A percentile compares a stretch with the other conserved stretches of the same genome.
Conservation (phyloP, 2,888 invertebrate genomes). For the Tipula helvola region DNA sequence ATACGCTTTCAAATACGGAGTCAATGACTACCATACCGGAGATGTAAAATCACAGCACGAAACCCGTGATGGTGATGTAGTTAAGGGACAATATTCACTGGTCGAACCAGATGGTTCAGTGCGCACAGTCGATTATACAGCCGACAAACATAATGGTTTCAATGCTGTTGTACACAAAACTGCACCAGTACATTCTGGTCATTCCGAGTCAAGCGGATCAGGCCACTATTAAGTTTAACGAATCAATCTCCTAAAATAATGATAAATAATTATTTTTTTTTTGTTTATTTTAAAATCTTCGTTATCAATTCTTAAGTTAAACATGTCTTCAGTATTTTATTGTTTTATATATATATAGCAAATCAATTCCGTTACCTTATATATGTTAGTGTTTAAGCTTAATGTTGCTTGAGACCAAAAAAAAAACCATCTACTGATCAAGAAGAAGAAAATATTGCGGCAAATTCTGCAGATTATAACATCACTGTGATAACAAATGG, state of each 20-base stretch:
- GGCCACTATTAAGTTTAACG: constrained; percentile 5
- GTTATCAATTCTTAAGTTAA: neutral
- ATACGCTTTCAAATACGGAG: constrained; percentile 43
- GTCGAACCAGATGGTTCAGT: constrained; percentile 65
- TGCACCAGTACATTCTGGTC: constrained; percentile 28
- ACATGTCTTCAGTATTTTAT: neutral
- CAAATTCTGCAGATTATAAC: neutral
- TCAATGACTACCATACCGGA: constrained; percentile 41
- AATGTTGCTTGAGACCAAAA: neutral
- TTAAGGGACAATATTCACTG: constrained; percentile 49
- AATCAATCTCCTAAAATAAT: neutral
- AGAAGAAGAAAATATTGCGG: neutral
- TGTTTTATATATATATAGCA: neutral
- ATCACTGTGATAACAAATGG: neutral
- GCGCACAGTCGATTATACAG: constrained; percentile 43
- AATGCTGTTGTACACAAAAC: constrained; percentile 37
- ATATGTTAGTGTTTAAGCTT: neutral
- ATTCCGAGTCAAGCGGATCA: neutral
- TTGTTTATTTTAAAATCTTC: neutral
- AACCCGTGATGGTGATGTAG: constrained; percentile 49
- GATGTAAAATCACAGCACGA: constrained; percentile 54
- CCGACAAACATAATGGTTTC: constrained; percentile 36
- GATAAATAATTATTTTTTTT: neutral
- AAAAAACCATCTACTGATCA: neutral
- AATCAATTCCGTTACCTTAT: neutral